A percentile compares a stretch with the other conserved stretches of the same genome.
Conservation (phyloP, 2,888 invertebrate genomes). For the Prosapia bicincta region DNA sequence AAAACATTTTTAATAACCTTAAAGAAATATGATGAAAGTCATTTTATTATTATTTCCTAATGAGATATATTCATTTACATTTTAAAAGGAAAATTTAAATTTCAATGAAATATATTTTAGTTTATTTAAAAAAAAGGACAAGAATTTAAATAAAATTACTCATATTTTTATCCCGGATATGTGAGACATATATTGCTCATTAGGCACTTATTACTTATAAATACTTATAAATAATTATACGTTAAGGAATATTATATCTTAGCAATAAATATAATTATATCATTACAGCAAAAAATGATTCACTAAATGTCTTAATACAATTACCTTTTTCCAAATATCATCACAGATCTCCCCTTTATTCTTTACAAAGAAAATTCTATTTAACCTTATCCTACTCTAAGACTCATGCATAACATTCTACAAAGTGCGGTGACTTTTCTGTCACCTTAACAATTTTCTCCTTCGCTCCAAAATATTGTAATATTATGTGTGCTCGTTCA, state of each 20-base stretch:
- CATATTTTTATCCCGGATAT: background rate
- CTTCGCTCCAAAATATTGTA: no score
- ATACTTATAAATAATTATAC: background rate
- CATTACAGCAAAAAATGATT: background rate
- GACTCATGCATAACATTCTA: background rate
- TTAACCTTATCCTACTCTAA: background rate
- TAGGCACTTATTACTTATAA: background rate
- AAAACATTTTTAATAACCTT: no score
- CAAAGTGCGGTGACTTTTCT: no score
- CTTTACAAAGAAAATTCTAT: background rate
- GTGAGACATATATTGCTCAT: background rate
- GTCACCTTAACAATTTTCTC: no score
- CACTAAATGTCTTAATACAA: background rate
- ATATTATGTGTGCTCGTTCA: no score
- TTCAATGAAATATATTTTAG: no score
- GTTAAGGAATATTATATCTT: background rate
- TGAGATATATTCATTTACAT: no score
- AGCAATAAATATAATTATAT: background rate
- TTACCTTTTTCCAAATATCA: background rate
- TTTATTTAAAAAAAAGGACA: no score
- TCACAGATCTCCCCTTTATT: background rate
- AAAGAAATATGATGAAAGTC: no score
- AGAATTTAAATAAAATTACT: no score
- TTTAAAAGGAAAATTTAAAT: no score
- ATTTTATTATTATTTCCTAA: no score